Evolutionary conservation across 2,888 invertebrate species (phyloP).

Genomic region (Drosophila vallismaia): DNA sequence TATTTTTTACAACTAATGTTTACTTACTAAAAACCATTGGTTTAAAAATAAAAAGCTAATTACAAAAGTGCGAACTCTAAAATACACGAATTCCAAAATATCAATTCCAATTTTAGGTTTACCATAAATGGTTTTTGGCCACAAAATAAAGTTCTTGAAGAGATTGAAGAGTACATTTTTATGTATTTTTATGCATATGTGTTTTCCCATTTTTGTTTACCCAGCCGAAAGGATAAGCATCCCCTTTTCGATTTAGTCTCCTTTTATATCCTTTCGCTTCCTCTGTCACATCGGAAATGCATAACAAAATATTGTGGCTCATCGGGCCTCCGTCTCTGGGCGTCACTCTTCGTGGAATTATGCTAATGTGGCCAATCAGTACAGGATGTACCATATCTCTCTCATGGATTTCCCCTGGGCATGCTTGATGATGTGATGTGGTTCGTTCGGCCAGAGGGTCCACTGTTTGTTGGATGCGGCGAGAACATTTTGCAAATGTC

Average conservation of each 20-base stretch:
- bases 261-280: background rate
- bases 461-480: conserved; percentile 7
- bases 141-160: background rate
- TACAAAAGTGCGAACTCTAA: conserved; percentile 15
- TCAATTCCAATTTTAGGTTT: background rate
- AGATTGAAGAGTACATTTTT: background rate
- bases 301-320: conserved; percentile 4
- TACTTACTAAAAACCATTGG: conserved; percentile 58
- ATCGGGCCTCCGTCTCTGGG: background rate
- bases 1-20: conserved; percentile 49
- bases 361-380: conserved; percentile 11
- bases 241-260: conserved; percentile 7
- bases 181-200: background rate
- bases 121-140: background rate
- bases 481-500: conserved; percentile 29
- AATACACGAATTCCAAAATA: background rate
- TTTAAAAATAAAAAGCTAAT: conserved; percentile 58
- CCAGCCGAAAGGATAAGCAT: conserved; percentile 12
- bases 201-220: background rate
- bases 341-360: conserved; percentile 7
- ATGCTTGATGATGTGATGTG: background rate
- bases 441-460: background rate
- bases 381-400: conserved; percentile 1
- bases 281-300: conserved; percentile 17
- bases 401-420: conserved; percentile 9